A percentile compares a stretch with the other conserved stretches of the same genome.
Evolutionary conservation across 2,113 vertebrate genomes (phyloP).

Genomic region (Gopherus flavomarginatus): DNA sequence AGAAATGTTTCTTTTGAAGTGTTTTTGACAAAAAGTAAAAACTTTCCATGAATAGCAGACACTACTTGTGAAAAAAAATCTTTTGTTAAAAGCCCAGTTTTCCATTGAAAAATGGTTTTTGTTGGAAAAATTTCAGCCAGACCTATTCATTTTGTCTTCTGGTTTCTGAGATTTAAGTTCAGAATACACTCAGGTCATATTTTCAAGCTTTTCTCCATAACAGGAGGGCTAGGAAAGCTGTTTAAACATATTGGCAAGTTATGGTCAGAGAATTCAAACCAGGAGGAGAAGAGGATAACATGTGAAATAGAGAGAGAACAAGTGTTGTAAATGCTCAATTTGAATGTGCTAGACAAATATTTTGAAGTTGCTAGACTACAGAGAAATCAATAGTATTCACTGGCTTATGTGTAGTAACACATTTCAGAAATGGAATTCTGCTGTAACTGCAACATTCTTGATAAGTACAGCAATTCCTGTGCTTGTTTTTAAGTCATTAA

Average conservation of each 20-base stretch:
- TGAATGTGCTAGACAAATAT: conserved; percentile 27
- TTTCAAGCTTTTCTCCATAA: not conserved
- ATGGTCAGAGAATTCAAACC: not conserved
- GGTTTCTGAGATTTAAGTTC: not conserved
- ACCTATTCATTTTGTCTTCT: not conserved
- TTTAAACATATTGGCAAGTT: conserved; percentile 12
- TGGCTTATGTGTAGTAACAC: not conserved
- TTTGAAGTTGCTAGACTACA: conserved; percentile 17
- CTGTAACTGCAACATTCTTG: not conserved
- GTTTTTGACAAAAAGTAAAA: not conserved
- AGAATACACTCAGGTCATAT: not conserved
- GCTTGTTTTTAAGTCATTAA: not conserved
- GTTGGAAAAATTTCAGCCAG: not conserved
- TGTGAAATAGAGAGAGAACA: not conserved
- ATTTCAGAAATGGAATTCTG: conserved; percentile 22
- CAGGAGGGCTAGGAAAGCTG: not conserved
- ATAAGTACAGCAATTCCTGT: not conserved
- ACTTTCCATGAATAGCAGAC: not conserved
- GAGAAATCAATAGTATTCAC: not conserved
- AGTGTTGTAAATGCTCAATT: conserved; percentile 33
- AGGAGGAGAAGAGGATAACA: not conserved
- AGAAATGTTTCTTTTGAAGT: not conserved
- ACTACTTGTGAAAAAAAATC: not conserved
- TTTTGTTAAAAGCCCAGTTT: not conserved
- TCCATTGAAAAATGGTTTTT: not conserved